Evolutionary conservation across 2,113 vertebrate species (phyloP).

Genomic region (Cinclus cinclus): DNA sequence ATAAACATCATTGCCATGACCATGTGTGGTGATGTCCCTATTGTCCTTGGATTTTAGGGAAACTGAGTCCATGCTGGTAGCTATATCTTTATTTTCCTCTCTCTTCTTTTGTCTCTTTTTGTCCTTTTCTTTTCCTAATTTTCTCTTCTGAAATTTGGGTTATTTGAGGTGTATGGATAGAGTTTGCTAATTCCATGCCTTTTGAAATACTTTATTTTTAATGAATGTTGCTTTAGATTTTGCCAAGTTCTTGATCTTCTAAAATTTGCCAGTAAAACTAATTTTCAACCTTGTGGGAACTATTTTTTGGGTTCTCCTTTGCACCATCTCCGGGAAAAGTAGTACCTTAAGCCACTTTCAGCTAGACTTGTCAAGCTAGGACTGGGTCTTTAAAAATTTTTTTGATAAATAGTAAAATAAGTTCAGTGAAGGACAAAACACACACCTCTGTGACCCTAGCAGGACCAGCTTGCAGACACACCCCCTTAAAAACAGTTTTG

Average conservation of each 20-base stretch:
- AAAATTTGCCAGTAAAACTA: neutral
- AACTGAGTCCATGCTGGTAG: neutral
- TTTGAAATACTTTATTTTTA: neutral
- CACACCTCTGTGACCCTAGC: neutral
- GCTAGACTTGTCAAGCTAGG: fast-evolving
- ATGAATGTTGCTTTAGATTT: neutral
- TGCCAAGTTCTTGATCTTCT: neutral
- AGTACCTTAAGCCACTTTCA: neutral
- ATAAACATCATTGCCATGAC: no score
- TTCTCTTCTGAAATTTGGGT: neutral
- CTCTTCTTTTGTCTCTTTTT: neutral
- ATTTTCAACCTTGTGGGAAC: neutral
- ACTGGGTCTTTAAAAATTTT: fast-evolving
- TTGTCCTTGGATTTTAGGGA: neutral
- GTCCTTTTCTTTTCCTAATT: neutral
- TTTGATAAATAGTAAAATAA: neutral
- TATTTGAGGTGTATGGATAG: neutral
- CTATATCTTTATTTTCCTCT: neutral
- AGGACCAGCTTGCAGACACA: neutral
- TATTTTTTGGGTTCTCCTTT: neutral
- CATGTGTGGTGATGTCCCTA: fast-evolving
- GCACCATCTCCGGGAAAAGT: neutral
- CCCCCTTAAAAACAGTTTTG: neutral
- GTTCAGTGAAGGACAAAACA: neutral
- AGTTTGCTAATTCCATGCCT: neutral